Conservation (phyloP, 2,888 invertebrate genomes). For the Andrena dorsata region DNA sequence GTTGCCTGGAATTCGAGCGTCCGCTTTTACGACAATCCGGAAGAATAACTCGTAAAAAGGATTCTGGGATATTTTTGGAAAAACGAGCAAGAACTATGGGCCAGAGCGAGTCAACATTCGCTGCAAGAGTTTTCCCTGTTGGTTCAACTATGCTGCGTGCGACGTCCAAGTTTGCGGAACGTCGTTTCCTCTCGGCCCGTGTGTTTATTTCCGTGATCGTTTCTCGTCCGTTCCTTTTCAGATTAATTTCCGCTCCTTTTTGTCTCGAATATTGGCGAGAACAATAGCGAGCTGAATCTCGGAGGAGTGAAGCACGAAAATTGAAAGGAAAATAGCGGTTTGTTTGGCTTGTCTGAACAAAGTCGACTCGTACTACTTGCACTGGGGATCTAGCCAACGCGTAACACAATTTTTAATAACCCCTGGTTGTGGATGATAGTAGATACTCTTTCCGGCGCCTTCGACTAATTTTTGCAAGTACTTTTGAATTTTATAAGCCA, state of each 20-base stretch:
- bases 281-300: background rate
- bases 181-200: slow-evolving; percentile 16
- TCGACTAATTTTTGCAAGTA: too few relatives aligned
- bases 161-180: slow-evolving; percentile 33
- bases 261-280: background rate
- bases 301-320: background rate
- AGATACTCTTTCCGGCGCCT: too few relatives aligned
- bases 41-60: slow-evolving; percentile 27
- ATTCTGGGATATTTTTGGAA: slow-evolving; percentile 35
- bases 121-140: slow-evolving; percentile 1
- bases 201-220: slow-evolving; percentile 6
- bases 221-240: background rate
- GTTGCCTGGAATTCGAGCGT: background rate
- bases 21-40: slow-evolving; percentile 35
- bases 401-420: background rate
- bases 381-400: background rate
- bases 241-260: background rate
- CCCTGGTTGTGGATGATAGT: background rate
- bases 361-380: slow-evolving; percentile 49
- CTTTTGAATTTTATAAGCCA: background rate
- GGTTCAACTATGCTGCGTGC: slow-evolving; percentile 39
- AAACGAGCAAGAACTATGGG: background rate
- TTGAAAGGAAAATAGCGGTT: background rate
- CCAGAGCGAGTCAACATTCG: slow-evolving; percentile 35
- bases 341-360: slow-evolving; percentile 42